Evolutionary conservation across 1,140 invertebrate genomes (phyloP), one percentile per base, ranked within the genome.

Genomic region (Zaprionus camerounensis): DNA sequence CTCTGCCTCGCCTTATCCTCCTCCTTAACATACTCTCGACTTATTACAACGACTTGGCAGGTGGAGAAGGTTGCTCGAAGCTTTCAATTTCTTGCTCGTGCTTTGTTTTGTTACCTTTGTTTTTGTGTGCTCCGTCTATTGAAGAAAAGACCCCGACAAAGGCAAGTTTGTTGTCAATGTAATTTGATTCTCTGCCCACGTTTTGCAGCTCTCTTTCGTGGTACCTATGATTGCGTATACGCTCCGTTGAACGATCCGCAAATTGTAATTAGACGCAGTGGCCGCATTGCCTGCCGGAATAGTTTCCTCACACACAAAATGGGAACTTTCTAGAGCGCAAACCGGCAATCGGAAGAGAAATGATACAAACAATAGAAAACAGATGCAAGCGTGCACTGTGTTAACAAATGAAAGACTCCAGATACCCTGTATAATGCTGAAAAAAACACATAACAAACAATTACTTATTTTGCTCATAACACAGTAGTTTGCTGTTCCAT

Each of bases 201-300:
- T 31, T 80, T 28, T 64, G 38, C 31, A 55, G 36, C 53, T 67
- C 62, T 64, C 44, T 59, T 44, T 68, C 38, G 36, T 73, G 31
- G 20, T 72, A 80, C 66, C 58, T 74, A 70, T 72, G 76, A 86
- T 86, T 85, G 67, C 84, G 84, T 55, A 75, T 82, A 87, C 84
- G 84, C 83, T 28, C 73, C 69, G 83, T 83, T 83, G 81, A 62
- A 24, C 81, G 76, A 69, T 78, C 59, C 59, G 74, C 81, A 80
- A 80, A 80, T 81, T 68, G 81, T 84, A 87, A 87, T 87, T 88
- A 87, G 78, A 88, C 61, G 55, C 74, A 78, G 49, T 67, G 74
- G 69, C 81, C 81, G 69, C 57, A 82, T 38, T 70, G 58, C 53
- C 51, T 53, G 22, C 20, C 28, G 64, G 49, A 71, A 59, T 71